These are phyloP conservation scores for Plumapathes pennacea DNA, from an alignment of 92 coral and sea anemone genomes.

Conservation along the genomic window DNA sequence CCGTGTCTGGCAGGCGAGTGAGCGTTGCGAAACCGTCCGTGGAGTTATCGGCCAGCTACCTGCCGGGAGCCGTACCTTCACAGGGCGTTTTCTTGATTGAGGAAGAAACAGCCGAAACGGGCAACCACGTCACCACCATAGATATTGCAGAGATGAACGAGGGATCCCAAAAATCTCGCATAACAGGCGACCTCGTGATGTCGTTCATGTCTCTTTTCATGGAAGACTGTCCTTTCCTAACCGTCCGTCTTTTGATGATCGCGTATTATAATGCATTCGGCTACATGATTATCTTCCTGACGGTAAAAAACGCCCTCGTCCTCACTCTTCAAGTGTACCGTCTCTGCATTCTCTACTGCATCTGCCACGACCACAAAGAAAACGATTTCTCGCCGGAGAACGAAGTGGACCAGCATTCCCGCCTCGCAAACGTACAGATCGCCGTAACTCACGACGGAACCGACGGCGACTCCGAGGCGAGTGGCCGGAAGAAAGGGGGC, in stretches of 20 bases:
- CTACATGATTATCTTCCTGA: constrained; percentile 93
- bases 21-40: no score
- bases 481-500: constrained; percentile 43
- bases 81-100: no score
- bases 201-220: constrained; percentile 75
- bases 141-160: no score
- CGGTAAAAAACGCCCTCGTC: constrained; percentile 91
- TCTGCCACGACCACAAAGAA: constrained; percentile 89
- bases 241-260: constrained; percentile 83
- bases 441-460: constrained; percentile 74
- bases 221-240: constrained; percentile 94
- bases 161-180: constrained; percentile 55
- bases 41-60: no score
- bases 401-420: constrained; percentile 66
- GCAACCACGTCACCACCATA: no score
- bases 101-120: no score
- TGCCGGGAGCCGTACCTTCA: no score
- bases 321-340: constrained; percentile 84
- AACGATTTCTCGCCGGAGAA: constrained; percentile 97
- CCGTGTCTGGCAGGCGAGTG: no score
- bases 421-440: constrained; percentile 87
- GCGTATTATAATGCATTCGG: constrained; percentile 86
- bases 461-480: no score
- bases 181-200: constrained; percentile 79
- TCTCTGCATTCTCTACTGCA: constrained; percentile 83